Base-by-base conservation (phyloP, 2,113 vertebrate genomes). In the Menura novaehollandiae region DNA sequence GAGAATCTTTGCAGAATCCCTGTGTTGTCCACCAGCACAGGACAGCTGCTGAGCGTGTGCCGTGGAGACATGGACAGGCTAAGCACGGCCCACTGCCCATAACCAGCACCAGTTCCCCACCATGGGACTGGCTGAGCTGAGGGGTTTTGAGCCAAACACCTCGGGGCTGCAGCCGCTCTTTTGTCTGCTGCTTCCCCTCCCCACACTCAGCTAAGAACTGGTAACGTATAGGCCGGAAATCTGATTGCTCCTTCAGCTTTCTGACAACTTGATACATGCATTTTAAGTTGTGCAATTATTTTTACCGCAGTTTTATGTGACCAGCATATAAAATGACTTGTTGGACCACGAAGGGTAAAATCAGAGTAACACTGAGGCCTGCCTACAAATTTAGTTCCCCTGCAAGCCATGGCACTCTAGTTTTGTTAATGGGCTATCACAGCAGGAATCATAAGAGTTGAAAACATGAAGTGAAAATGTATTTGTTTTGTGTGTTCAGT, bases 61-160 rank as follows among this genome's bases (percentile, higher is more conserved):
- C 1, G 1, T 3, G 7, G 60, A 2, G 1, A 72, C 26, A 26
- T 0, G 6, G 21, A 15, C 33, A 69, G 44, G 44, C 27, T 10
- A 15, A 60, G 41, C 37, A 64, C 1, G 16, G 59, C 47, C 49
- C 35, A 13, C 8, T 6, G 39, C 28, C 19, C 13, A 5, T 7
- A 76, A 8, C 9, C 49, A 80, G 15, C 46, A 33, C 28, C 71
- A 63, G 56, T 2, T 2, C 32, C 16, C 19, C 37, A 60, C 10
- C 30, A 7, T 0, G 3, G 39, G 13, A 26, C 28, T 4, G 43
- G 19, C 13, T 67, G 56, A 53, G 66, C 56, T 28, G 19, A 27
- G 4, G 26, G 15, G 18, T 41, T 84, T 74, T n/a, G 32, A 71
- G 41, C 14, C 68, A 66, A n/a, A 44, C 6, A 7, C 7, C 3